Evolutionary conservation across 2,888 invertebrate species (phyloP).

Genomic region (Hydriomena furcata): DNA sequence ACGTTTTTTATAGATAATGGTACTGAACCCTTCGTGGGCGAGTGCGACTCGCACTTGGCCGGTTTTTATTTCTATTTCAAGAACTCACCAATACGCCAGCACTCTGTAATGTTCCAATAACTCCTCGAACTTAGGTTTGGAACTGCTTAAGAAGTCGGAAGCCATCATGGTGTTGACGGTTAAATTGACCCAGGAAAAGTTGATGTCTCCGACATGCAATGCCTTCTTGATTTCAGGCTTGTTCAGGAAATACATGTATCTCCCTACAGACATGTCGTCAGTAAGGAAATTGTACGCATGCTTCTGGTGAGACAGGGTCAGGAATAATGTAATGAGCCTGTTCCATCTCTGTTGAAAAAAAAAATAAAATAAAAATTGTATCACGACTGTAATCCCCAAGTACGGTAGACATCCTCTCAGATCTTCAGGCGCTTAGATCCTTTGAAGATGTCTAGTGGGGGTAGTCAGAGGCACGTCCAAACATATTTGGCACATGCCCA

Average conservation of each 20-base stretch:
- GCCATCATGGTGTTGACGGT: constrained; percentile 58
- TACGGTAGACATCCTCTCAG: no score
- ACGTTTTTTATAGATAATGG: no score
- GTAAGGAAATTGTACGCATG: constrained; percentile 71
- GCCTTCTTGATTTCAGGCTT: constrained; percentile 58
- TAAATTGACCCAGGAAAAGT: constrained; percentile 57
- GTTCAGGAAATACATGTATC: constrained; percentile 47
- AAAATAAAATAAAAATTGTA: no score
- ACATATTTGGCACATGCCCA: no score
- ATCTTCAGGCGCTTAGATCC: no score
- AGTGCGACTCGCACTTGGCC: no score
- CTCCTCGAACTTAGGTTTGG: constrained; percentile 57
- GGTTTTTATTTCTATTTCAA: no score
- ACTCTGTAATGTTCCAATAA: constrained; percentile 65
- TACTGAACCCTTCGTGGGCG: no score
- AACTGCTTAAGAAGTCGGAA: constrained; percentile 63
- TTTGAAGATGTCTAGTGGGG: no score
- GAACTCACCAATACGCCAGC: constrained; percentile 58
- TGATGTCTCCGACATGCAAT: constrained; percentile 65
- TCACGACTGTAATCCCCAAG: no score
- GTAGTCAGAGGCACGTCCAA: no score
- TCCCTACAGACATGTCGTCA: constrained; percentile 55
- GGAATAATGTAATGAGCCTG: constrained; percentile 48
- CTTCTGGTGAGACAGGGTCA: constrained; percentile 56
- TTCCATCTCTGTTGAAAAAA: constrained; percentile 62